A percentile compares a stretch with the other conserved stretches of the same genome.
phyloP scores from a whole-genome alignment of 2,888 invertebrate species.

The Oeneis ivallda region DNA sequence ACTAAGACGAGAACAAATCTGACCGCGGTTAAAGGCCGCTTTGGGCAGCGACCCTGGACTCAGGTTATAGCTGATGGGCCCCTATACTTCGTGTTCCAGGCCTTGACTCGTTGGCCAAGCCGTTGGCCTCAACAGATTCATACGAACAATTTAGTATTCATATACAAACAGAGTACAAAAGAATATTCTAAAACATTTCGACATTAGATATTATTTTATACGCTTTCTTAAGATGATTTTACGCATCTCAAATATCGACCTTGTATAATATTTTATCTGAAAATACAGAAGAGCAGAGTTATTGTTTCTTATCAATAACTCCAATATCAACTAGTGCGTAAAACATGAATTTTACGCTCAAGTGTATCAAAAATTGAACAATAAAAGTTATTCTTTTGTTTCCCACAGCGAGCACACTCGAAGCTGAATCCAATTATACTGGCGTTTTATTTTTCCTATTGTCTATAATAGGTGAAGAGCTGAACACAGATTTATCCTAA shows the following conservation, averaged over 20 bases:
- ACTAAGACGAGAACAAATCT: too few species aligned
- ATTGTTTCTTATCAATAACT: not conserved
- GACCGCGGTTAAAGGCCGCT: too few species aligned
- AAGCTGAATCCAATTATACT: constrained; percentile 11
- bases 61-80: too few species aligned
- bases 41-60: too few species aligned
- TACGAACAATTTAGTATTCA: too few species aligned
- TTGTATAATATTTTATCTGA: not conserved
- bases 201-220: too few species aligned
- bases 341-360: constrained; percentile 13
- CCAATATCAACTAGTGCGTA: constrained; percentile 7
- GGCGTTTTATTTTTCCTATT: constrained; percentile 7
- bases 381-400: constrained; percentile 14
- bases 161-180: too few species aligned
- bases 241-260: not conserved
- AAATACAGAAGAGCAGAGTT: not conserved
- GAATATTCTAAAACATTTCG: too few species aligned
- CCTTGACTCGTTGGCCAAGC: too few species aligned
- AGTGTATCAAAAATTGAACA: constrained; percentile 5
- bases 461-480: constrained; percentile 8
- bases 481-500: not conserved
- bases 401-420: not conserved
- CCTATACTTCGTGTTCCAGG: too few species aligned
- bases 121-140: too few species aligned
- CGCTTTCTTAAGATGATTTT: not conserved